A percentile compares a stretch with the other conserved stretches of the same genome.
Conservation (phyloP, 2,113 vertebrate species). For the Oreochromis spilurus region DNA sequence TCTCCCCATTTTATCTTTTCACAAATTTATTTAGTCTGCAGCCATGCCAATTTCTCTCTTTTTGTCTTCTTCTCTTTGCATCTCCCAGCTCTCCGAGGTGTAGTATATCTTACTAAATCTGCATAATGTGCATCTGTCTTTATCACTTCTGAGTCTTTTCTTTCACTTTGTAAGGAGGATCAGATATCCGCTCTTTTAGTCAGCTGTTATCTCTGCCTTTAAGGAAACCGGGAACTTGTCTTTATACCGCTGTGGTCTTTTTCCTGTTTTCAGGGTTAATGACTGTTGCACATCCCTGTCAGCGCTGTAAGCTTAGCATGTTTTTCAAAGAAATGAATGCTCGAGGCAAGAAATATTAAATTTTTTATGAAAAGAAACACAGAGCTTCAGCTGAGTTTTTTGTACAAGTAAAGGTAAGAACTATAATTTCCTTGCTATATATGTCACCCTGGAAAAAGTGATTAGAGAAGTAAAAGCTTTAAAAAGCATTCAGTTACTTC, state of each 20-base stretch:
- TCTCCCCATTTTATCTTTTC: constrained; percentile 5
- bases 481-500: background rate
- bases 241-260: background rate
- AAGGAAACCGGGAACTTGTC: background rate
- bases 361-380: background rate
- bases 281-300: background rate
- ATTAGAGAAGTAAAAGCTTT: background rate
- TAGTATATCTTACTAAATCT: background rate
- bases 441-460: background rate
- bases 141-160: background rate
- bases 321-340: background rate
- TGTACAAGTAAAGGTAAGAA: background rate
- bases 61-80: constrained; percentile 2
- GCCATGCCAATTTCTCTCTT: background rate
- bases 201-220: background rate
- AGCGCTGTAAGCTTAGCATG: background rate
- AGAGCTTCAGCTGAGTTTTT: background rate
- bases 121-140: constrained; percentile 4
- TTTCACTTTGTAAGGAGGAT: background rate
- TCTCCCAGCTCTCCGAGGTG: background rate
- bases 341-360: background rate
- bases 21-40: constrained; percentile 18
- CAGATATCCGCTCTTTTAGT: background rate
- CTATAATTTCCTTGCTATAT: background rate
- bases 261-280: background rate